phyloP scores from a whole-genome alignment of 2,797 vertebrate genomes.

The Halcyon smyrnensis region DNA sequence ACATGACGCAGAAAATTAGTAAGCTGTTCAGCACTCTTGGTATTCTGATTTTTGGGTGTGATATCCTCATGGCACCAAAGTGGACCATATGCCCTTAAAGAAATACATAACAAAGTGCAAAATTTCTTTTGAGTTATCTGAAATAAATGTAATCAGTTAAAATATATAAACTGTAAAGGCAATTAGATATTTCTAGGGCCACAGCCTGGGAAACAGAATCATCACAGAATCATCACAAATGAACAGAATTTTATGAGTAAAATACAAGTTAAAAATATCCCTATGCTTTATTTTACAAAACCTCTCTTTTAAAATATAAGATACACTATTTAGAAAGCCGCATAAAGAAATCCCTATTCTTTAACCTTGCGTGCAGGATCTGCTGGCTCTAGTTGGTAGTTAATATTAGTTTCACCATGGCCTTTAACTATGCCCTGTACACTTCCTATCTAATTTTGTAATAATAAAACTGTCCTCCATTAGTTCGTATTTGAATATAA shows the following conservation, averaged over 20 bases:
- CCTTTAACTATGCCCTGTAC: neutral
- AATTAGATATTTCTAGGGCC: neutral
- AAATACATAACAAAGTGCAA: constrained; percentile 6
- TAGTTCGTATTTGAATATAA: neutral
- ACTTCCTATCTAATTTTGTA: neutral
- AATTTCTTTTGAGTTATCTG: neutral
- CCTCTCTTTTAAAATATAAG: neutral
- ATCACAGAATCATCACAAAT: neutral
- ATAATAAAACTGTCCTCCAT: neutral
- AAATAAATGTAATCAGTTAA: neutral
- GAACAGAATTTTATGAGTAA: neutral
- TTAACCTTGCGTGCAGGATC: neutral
- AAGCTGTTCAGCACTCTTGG: constrained; percentile 95
- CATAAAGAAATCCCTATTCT: neutral
- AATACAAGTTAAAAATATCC: neutral
- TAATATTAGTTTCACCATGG: neutral
- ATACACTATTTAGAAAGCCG: neutral
- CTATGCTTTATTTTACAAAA: neutral
- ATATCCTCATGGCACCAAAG: constrained; percentile 99
- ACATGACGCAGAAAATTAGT: constrained; percentile 95
- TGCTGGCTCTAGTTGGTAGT: neutral
- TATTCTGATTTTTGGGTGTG: constrained; percentile 97
- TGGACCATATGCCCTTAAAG: constrained; percentile 91
- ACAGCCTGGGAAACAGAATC: neutral
- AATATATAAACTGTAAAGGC: neutral